Evolutionary conservation across 2,888 invertebrate species (phyloP).

Genomic region (Sipha maydis): DNA sequence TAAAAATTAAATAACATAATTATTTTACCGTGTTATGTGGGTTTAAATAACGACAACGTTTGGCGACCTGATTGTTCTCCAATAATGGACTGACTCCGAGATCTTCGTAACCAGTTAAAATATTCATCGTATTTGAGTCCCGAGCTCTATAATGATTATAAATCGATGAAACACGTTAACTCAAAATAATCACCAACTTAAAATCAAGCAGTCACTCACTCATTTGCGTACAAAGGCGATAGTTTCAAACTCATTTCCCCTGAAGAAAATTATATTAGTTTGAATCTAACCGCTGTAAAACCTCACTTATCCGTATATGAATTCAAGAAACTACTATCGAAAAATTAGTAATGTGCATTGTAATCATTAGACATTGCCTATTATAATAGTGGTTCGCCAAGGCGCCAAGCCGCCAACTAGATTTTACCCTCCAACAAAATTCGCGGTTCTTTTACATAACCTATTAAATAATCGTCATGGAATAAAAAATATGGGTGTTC

Average conservation of each 20-base stretch:
- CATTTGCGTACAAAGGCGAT: not conserved
- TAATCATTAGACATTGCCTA: not conserved
- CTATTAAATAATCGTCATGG: slow-evolving; percentile 30
- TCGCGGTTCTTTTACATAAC: slow-evolving; percentile 33
- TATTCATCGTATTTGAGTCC: not conserved
- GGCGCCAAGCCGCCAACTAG: not conserved
- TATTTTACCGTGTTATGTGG: slow-evolving; percentile 38
- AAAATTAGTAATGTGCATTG: not conserved
- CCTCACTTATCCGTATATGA: not conserved
- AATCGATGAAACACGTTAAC: not conserved
- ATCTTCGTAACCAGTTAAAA: slow-evolving; percentile 28
- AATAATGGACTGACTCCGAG: slow-evolving; percentile 16
- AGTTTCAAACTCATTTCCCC: not conserved
- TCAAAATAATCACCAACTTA: not conserved
- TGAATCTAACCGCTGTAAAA: not conserved
- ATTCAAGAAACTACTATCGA: too few species aligned
- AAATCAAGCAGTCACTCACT: not conserved
- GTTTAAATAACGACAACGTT: slow-evolving; percentile 47
- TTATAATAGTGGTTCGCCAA: not conserved
- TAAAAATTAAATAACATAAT: not conserved
- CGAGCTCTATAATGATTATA: not conserved
- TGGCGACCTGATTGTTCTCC: not conserved
- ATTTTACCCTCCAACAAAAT: slow-evolving; percentile 37
- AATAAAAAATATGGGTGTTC: not conserved
- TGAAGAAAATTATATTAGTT: not conserved